Conservation (phyloP, 1,140 invertebrate species). For the Patella vulgata region DNA sequence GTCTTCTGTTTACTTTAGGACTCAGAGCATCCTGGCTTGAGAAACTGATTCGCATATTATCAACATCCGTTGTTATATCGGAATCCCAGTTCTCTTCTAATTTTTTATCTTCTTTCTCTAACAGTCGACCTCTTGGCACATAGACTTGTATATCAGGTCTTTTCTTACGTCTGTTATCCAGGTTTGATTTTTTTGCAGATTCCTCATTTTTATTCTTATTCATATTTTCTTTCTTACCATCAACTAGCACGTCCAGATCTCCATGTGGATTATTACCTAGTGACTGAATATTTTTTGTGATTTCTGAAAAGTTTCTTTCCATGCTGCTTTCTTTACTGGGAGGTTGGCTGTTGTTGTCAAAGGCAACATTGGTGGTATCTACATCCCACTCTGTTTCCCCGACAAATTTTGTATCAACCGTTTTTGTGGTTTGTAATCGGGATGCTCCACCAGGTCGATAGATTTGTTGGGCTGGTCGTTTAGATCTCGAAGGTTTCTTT, state of each 20-base stretch:
- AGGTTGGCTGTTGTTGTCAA: conserved; percentile 28
- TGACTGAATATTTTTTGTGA: conserved; percentile 11
- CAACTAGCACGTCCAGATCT: neutral
- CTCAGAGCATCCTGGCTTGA: conserved; percentile 1
- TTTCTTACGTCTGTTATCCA: conserved; percentile 34
- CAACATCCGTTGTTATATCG: conserved; percentile 1
- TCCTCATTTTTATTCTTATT: neutral
- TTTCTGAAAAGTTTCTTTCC: conserved; percentile 2
- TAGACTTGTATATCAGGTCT: conserved; percentile 59
- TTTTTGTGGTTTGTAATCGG: neutral
- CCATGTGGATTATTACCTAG: conserved; percentile 7
- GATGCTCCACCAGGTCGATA: conserved; percentile 39
- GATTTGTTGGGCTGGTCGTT: conserved; percentile 42
- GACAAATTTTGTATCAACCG: neutral
- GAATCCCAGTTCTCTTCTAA: conserved; percentile 22
- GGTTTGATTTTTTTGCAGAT: conserved; percentile 17
- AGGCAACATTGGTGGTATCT: conserved; percentile 14
- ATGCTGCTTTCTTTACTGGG: conserved; percentile 48
- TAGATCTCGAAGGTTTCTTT: conserved; percentile 19
- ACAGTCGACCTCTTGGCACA: conserved; percentile 50
- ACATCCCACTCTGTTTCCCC: conserved; percentile 38
- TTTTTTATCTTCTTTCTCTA: conserved; percentile 35
- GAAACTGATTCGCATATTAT: conserved; percentile 3
- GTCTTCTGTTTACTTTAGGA: conserved; percentile 19
- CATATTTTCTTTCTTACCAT: neutral